Base-by-base conservation (phyloP, 1,140 invertebrate genomes). In the Harpegnathos saltator region DNA sequence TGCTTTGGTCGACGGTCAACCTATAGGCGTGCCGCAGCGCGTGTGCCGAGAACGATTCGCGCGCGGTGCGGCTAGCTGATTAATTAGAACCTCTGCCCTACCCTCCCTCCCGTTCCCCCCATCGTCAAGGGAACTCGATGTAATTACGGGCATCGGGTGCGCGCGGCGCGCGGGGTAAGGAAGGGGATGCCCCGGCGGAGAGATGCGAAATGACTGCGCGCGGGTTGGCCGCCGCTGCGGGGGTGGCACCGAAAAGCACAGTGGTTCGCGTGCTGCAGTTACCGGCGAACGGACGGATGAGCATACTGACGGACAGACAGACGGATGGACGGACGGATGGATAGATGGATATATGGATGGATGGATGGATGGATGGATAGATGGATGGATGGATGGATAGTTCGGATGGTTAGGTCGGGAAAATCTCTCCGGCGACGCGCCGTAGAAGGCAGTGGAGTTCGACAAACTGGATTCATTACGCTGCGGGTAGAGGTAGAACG, bases 61-160 rank as follows among this genome's bases (percentile, higher is more conserved):
- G 81, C 71, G 69, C 61, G 63, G 54, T 59, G 81, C 68, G 80
- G 81, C 81, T 85, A 85, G 84, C 81, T 85, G 84, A 85, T 85
- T 85, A 85, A 85, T 85, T 85, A 85, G 84, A 85, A 77, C 73
- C 84, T 83, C 83, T 68, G 68, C 75, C 74, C 61, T 59, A 9
- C 52, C 7, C 65, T 17, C 26, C 44, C 15, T 15, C 69, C 26
- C 58, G 22, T 52, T 48, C 33, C 38, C 48, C 54, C 58, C 83
- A 83, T 54, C 73, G 44, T 78, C 72, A 78, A 83, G 82, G 19
- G 82, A 66, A 59, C 83, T 74, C 80, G 80, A 73, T 85, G 83
- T 82, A 73, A 71, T 78, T 78, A 73, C 75, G 65, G 65, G 65
- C 75, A 78, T 78, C 63, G 33, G 22, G 65, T 14, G 52, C 63